A percentile compares a stretch with the other conserved stretches of the same genome.
These are phyloP conservation scores for Oncorhynchus clarkii DNA, from an alignment of 2,113 vertebrate genomes.

Conservation along the genomic window DNA sequence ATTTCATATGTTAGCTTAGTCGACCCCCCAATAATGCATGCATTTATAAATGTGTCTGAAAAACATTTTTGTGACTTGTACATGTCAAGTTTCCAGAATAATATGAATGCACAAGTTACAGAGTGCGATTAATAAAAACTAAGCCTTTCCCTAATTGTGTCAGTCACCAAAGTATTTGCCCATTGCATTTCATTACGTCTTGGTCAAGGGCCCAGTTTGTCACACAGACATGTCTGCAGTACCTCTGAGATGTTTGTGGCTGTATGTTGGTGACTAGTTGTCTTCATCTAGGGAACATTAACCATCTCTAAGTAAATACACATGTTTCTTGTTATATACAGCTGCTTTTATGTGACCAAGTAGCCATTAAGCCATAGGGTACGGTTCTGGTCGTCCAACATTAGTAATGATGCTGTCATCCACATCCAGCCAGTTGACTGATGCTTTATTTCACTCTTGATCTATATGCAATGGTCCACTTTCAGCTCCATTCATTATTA, in stretches of 20 bases:
- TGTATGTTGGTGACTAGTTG: background rate
- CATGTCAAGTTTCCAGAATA: too few relatives aligned
- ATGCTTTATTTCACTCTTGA: too few relatives aligned
- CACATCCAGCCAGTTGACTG: background rate
- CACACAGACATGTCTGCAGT: too few relatives aligned
- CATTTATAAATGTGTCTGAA: too few relatives aligned
- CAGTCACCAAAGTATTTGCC: background rate
- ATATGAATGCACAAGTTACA: too few relatives aligned
- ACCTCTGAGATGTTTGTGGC: background rate
- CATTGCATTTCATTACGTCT: background rate
- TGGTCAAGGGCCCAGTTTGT: background rate
- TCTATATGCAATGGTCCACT: too few relatives aligned
- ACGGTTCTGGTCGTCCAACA: background rate
- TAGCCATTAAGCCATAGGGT: background rate
- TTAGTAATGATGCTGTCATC: background rate
- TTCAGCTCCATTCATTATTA: too few relatives aligned
- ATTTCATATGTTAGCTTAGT: too few relatives aligned
- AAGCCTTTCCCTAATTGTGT: too few relatives aligned
- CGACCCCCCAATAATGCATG: too few relatives aligned
- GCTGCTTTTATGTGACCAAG: slow-evolving; percentile 17
- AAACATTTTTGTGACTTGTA: too few relatives aligned
- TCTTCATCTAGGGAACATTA: slow-evolving; percentile 6
- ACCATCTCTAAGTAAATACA: slow-evolving; percentile 47
- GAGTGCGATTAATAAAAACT: too few relatives aligned
- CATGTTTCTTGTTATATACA: slow-evolving; percentile 25